Conservation (phyloP, 2,113 vertebrate species). For the Benthochromis sp. region DNA sequence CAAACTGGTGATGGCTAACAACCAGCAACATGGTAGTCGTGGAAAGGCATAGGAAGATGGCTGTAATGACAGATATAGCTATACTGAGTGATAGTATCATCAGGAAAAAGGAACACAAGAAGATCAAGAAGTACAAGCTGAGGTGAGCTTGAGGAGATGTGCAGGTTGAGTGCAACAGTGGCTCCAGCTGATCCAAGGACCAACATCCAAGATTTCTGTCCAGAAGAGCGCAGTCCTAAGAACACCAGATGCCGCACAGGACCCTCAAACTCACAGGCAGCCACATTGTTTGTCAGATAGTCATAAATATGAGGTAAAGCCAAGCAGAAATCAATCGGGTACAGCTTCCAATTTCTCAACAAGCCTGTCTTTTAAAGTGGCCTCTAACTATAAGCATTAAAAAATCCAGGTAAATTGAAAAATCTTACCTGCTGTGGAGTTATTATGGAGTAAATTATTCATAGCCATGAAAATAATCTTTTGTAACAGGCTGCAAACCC, state of each 20-base stretch:
- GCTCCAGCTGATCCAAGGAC: not conserved
- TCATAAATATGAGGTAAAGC: not conserved
- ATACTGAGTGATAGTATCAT: not conserved
- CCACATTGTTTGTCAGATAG: not conserved
- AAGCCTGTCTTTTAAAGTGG: not conserved
- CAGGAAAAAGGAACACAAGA: not conserved
- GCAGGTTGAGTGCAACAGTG: not conserved
- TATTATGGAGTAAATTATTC: not conserved
- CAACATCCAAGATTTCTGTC: not conserved
- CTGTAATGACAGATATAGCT: not conserved
- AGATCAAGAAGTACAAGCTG: not conserved
- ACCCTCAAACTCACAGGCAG: not conserved
- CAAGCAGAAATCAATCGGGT: not conserved
- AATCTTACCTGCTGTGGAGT: not conserved
- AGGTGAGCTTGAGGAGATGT: not conserved
- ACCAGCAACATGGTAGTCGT: not conserved
- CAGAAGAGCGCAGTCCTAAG: not conserved
- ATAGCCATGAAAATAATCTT: not conserved
- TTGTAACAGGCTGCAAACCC: not conserved
- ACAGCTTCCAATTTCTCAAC: not conserved
- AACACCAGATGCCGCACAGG: not conserved
- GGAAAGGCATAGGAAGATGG: not conserved
- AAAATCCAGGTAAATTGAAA: not conserved
- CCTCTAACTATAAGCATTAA: not conserved
- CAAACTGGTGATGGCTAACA: not conserved